Evolutionary conservation across 2,113 vertebrate species (phyloP).

Genomic region (Anser cygnoides): DNA sequence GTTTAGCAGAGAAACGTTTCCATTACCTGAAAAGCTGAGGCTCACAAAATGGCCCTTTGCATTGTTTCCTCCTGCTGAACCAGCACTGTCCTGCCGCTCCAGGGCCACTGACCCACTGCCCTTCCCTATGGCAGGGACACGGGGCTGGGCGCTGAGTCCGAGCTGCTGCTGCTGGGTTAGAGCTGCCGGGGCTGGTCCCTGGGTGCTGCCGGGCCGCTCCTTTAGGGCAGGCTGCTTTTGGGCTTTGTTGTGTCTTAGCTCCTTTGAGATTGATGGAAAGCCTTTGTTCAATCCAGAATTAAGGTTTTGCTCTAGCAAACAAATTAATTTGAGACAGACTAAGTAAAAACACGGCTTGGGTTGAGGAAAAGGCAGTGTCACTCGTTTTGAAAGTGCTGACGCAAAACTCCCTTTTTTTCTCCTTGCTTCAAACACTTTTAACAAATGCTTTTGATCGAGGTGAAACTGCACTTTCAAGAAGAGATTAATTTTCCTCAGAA

Average conservation of each 20-base stretch:
- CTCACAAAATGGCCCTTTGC: not conserved
- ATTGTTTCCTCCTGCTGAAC: fast-evolving
- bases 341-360: not conserved
- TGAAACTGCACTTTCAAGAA: not conserved
- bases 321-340: not conserved
- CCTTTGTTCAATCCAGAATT: not conserved
- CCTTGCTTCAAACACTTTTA: not conserved
- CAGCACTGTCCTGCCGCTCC: fast-evolving
- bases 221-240: fast-evolving
- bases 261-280: not conserved
- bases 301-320: not conserved
- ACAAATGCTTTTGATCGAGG: not conserved
- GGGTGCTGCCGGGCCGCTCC: fast-evolving
- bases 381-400: not conserved
- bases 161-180: not conserved
- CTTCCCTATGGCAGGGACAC: not conserved
- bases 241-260: not conserved
- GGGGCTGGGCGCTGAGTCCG: fast-evolving
- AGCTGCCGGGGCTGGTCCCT: not conserved
- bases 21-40: not conserved
- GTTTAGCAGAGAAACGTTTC: not conserved
- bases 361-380: not conserved
- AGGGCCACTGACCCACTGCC: not conserved
- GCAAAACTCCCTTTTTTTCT: not conserved
- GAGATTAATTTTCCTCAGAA: not conserved